phyloP scores from a whole-genome alignment of 2,888 invertebrate genomes.

The Pheosia tremula region DNA sequence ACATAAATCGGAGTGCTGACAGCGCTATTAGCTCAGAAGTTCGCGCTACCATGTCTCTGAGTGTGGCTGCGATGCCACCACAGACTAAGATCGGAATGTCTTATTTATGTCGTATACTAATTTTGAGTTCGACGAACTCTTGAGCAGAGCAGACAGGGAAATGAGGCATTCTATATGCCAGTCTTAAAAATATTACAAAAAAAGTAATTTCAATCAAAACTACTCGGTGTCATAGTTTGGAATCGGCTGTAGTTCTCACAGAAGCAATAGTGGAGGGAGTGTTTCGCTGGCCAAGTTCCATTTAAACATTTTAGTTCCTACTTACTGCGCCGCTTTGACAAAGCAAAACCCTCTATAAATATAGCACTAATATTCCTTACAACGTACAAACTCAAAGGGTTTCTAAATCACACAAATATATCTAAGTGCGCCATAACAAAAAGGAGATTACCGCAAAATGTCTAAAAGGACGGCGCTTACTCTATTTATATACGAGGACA shows the following conservation, averaged over 20 bases:
- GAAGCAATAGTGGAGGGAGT: too few relatives aligned
- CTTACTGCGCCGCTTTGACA: too few relatives aligned
- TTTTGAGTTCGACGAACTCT: background rate
- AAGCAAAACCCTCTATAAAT: too few relatives aligned
- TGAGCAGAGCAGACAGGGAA: background rate
- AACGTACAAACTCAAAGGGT: background rate
- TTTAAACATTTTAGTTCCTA: too few relatives aligned
- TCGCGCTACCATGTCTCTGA: constrained; percentile 12
- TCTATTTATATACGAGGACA: constrained; percentile 23
- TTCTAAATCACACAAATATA: background rate
- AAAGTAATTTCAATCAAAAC: too few relatives aligned
- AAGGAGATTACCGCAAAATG: background rate
- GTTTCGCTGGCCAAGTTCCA: too few relatives aligned
- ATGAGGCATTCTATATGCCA: background rate
- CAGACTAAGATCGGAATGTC: background rate
- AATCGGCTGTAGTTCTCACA: too few relatives aligned
- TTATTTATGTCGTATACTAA: background rate
- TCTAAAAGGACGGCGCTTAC: background rate
- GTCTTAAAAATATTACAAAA: too few relatives aligned
- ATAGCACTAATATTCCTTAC: background rate
- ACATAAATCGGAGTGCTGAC: constrained; percentile 61
- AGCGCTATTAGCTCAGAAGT: constrained; percentile 48
- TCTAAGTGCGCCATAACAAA: constrained; percentile 2
- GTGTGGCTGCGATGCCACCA: constrained; percentile 5
- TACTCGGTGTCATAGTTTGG: too few relatives aligned